phyloP scores from a whole-genome alignment of 1,140 invertebrate genomes.

The Ceratina calcarata region DNA sequence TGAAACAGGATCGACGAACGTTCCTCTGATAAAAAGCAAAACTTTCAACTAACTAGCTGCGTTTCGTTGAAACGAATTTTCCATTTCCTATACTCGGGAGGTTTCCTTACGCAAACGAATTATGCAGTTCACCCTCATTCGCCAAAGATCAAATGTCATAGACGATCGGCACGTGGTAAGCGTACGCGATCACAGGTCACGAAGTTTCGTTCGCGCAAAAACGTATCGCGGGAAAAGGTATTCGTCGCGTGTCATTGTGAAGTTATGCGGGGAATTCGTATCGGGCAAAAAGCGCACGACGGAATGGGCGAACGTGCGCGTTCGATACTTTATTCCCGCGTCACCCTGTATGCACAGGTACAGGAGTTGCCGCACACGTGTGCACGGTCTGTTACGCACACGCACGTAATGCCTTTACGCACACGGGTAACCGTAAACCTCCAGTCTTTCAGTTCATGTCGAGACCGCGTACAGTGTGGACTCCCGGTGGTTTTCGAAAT shows the following conservation, averaged over 20 bases:
- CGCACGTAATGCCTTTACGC: constrained; percentile 53
- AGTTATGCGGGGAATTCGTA: constrained; percentile 31
- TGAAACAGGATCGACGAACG: neutral
- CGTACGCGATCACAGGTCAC: too few species aligned
- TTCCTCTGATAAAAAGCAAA: too few species aligned
- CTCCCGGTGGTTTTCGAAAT: constrained; percentile 50
- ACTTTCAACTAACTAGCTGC: too few species aligned
- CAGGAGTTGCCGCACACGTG: constrained; percentile 41
- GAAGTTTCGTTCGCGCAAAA: neutral
- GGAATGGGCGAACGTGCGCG: neutral
- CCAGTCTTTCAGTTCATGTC: constrained; percentile 64
- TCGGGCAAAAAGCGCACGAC: neutral
- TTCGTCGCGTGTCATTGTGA: constrained; percentile 10
- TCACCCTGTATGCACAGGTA: constrained; percentile 65
- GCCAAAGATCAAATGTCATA: neutral
- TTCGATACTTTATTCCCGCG: constrained; percentile 4
- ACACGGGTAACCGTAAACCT: constrained; percentile 51
- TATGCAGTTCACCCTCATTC: too few species aligned
- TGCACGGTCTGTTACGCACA: constrained; percentile 47
- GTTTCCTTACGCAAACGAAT: neutral
- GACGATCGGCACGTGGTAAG: neutral
- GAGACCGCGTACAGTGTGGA: constrained; percentile 66
- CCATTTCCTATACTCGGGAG: neutral
- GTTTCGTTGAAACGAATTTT: neutral
- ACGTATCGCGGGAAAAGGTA: neutral